Evolutionary conservation across 2,797 vertebrate species (phyloP), one percentile per base, ranked within the genome.

Genomic region (Poecilia gillii): DNA sequence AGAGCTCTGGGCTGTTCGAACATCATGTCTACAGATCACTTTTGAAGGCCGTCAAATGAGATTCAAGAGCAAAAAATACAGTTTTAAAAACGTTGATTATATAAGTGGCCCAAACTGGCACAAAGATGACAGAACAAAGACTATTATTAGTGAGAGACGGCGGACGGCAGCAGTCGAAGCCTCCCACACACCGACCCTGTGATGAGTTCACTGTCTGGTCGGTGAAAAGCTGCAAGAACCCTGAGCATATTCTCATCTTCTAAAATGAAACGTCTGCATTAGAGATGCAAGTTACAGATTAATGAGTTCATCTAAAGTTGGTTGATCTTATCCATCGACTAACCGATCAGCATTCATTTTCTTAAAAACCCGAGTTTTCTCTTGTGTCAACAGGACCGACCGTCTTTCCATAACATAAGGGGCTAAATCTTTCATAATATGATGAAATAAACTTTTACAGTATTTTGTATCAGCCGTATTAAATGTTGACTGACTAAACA

Each of bases 111-210:
- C 73, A 68, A 78, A 90, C 80, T 57, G 76, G 51, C 79, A 79
- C 68, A 73, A 78, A 74, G 72, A 79, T 28, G 45, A 41, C 72
- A 74, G 59, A 83, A 81, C 46, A 84, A 78, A 90, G 68, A 70
- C 41, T 71, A 45, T 87, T 62, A 86, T 86, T 64, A 81, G 81
- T 47, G 62, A 47, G 66, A 85, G 81, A 84, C 51, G 82, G 72
- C 81, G 64, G 46, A 78, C 74, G 68, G 73, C 74, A 62, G 55
- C 75, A 78, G 55, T 78, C 76, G 6, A 71, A 75, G 70, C 75
- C 77, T 81, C 86, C 86, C 84, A 87, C 87, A 87, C 83, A 73
- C 41, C n/a, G 46, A 18, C 71, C 66, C 80, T 53, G 51, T 33
- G 64, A 71, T 31, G 75, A 85, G 45, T 64, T 71, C 59, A 76